A percentile compares a stretch with the other conserved stretches of the same genome.
These are phyloP conservation scores for Drosophila formosana DNA, from an alignment of 2,888 invertebrate species.

Conservation along the genomic window DNA sequence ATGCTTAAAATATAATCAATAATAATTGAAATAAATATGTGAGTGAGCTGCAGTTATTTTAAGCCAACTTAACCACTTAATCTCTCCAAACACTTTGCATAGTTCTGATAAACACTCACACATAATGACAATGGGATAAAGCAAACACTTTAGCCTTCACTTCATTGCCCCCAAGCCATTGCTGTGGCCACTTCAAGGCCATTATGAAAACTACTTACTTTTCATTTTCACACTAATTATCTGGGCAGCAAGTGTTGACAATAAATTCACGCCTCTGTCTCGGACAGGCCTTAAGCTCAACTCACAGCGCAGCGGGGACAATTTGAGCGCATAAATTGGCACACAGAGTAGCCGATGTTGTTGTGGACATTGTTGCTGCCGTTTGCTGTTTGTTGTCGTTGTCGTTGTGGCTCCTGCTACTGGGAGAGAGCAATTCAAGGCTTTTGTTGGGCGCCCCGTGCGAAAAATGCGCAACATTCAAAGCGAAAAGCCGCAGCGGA, in stretches of 20 bases:
- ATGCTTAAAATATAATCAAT: neutral
- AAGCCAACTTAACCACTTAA: neutral
- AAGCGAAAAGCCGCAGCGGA: constrained; percentile 45
- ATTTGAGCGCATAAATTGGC: constrained; percentile 55
- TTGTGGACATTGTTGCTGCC: constrained; percentile 3
- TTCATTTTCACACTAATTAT: constrained; percentile 78
- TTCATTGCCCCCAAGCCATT: constrained; percentile 6
- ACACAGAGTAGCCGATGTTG: constrained; percentile 29
- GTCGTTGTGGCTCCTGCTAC: constrained; percentile 17
- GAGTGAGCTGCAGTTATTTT: neutral
- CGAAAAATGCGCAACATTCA: constrained; percentile 49
- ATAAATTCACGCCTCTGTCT: constrained; percentile 58
- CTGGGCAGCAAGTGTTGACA: constrained; percentile 65
- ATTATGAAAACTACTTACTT: constrained; percentile 61
- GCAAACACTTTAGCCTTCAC: constrained; percentile 1
- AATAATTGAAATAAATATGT: neutral
- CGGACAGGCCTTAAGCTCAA: constrained; percentile 27
- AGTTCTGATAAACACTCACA: neutral
- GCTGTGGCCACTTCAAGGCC: constrained; percentile 5
- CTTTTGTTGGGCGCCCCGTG: constrained; percentile 34
- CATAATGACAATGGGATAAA: constrained; percentile 11
- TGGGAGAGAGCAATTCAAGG: constrained; percentile 35
- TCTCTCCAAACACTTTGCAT: neutral
- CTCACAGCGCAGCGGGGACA: constrained; percentile 24
- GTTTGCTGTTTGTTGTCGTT: constrained; percentile 10